Evolutionary conservation across 2,888 invertebrate species (phyloP).

Genomic region (Scaeva pyrastri): DNA sequence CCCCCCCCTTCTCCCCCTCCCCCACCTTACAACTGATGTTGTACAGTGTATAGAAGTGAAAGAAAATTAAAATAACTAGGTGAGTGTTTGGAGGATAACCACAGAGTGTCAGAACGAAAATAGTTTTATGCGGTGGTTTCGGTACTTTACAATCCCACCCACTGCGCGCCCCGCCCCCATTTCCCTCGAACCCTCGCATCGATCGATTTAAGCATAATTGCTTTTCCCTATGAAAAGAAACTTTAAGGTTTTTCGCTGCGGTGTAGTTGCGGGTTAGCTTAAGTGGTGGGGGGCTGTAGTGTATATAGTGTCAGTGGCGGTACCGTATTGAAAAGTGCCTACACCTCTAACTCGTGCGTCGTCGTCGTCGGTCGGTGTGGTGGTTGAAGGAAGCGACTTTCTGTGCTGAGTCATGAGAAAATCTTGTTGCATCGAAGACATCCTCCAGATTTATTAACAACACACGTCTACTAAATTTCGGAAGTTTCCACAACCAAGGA

Average conservation of each 20-base stretch:
- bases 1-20: too few relatives aligned
- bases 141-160: neutral
- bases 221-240: constrained; percentile 15
- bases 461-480: constrained; percentile 1
- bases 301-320: neutral
- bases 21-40: too few relatives aligned
- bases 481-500: neutral
- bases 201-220: constrained; percentile 46
- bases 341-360: too few relatives aligned
- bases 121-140: constrained; percentile 43
- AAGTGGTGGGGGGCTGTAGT: neutral
- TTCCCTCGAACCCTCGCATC: neutral
- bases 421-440: neutral
- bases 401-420: constrained; percentile 5
- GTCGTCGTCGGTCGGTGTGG: too few relatives aligned
- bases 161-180: too few relatives aligned
- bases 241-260: neutral
- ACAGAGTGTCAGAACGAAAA: constrained; percentile 19
- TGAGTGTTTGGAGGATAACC: constrained; percentile 38
- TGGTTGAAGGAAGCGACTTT: neutral
- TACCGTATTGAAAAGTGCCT: neutral
- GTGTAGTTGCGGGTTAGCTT: neutral
- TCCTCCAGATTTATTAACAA: neutral
- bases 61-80: constrained; percentile 56
- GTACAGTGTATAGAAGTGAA: neutral